phyloP scores from a whole-genome alignment of 2,797 vertebrate species.

The Chiloscyllium punctatum region DNA sequence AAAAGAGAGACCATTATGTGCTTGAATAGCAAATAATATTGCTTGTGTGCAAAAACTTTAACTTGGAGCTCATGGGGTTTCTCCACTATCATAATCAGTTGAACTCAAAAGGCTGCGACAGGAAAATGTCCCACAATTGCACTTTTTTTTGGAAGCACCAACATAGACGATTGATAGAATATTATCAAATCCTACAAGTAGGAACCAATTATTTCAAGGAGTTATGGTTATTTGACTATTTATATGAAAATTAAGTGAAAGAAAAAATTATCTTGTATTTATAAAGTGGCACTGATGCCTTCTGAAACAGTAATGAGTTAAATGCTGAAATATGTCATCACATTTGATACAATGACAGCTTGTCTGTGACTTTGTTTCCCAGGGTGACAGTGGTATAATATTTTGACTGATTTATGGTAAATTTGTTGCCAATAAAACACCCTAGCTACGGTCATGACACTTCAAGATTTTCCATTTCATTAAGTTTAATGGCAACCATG shows the following conservation, averaged over 20 bases:
- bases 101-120: neutral
- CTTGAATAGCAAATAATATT: neutral
- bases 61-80: neutral
- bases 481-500: neutral
- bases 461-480: neutral
- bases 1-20: neutral
- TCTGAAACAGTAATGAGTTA: neutral
- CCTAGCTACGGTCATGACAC: neutral
- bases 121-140: neutral
- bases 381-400: neutral
- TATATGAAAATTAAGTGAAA: neutral
- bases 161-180: neutral
- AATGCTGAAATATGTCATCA: neutral
- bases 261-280: neutral
- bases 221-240: neutral
- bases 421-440: neutral
- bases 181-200: neutral
- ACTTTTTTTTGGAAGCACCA: neutral
- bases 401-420: neutral
- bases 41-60: neutral
- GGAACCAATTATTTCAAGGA: neutral
- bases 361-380: neutral
- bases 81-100: neutral
- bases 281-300: neutral
- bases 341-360: neutral